Evolutionary conservation across 2,888 invertebrate species (phyloP).

Genomic region (Lepidocyrtinus sp.): DNA sequence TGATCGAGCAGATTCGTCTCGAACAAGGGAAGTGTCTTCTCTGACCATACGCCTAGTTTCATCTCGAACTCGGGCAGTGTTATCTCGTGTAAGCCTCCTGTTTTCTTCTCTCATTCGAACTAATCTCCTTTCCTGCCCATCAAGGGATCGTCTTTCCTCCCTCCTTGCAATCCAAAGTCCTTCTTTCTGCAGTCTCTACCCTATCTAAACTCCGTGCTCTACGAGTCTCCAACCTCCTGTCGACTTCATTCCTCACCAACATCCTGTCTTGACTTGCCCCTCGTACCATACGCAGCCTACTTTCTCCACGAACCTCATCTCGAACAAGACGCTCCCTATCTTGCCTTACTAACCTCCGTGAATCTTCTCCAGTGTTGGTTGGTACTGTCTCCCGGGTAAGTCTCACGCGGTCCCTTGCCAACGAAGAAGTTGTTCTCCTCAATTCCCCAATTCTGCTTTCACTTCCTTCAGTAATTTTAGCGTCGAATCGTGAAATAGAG

Average conservation of each 20-base stretch:
- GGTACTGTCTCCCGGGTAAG: constrained; percentile 40
- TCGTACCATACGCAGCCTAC: constrained; percentile 2
- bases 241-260: not conserved
- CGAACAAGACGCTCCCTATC: constrained; percentile 39
- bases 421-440: not conserved
- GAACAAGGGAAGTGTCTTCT: constrained; percentile 2
- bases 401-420: constrained; percentile 9
- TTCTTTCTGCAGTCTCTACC: constrained; percentile 14
- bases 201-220: constrained; percentile 19
- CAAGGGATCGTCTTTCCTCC: not conserved
- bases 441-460: constrained; percentile 39
- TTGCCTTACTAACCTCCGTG: not conserved
- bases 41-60: constrained; percentile 18
- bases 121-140: not conserved
- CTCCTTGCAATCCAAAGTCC: not conserved
- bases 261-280: constrained; percentile 24
- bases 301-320: constrained; percentile 30
- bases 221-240: constrained; percentile 24
- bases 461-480: too few species aligned
- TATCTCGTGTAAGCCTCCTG: not conserved
- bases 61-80: constrained; percentile 19
- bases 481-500: constrained; percentile 10
- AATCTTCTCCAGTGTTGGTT: too few species aligned
- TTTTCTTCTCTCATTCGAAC: not conserved
- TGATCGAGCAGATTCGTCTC: constrained; percentile 30